Base-by-base conservation (phyloP, 2,888 invertebrate genomes). In the Drosophila testacea region DNA sequence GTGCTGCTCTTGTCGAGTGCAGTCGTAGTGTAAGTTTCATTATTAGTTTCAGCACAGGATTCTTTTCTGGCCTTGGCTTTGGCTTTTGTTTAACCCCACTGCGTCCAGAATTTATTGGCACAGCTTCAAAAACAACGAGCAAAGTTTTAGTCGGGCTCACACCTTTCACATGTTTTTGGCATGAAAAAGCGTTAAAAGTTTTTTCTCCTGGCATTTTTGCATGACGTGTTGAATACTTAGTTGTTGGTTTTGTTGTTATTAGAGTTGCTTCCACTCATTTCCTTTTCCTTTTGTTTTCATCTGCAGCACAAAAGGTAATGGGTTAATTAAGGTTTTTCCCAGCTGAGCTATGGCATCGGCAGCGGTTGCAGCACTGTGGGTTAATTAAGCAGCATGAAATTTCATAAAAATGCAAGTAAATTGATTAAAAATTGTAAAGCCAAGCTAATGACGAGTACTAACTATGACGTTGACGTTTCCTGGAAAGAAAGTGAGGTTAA, bases 81-180 rank as follows among this genome's bases (percentile, higher is more conserved):
- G 44, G 34, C 79, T 61, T 61, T 79, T 75, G 75, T 78, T 77
- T 72, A 85, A 73, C 69, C 77, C 69, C 51, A 63, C 22, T n/a
- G 55, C 50, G 68, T 47, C 36, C 47, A 52, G 61, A 83, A 88
- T 84, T 84, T 84, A 84, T 88, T 88, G 81, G 86, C 81, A 64
- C 47, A 74, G 74, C 65, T 83, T 75, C 80, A 73, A 75, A 75
- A 73, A 69, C 59, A 78, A 65, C 48, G 62, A 32, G 55, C 61
- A 73, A 88, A 83, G 72, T 84, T 83, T 77, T 75, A 51, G 55
- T 44, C 56, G 39, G 36, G 44, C 66, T 73, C 77, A 85, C 83
- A 86, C 81, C 86, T 86, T 88, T 70, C 71, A 72, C 83, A 78
- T 83, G 88, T 67, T 88, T 72, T 72, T 80, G 81, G 76, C 83